Conservation (phyloP, 2,888 invertebrate genomes). For the Andricus quercusramuli region DNA sequence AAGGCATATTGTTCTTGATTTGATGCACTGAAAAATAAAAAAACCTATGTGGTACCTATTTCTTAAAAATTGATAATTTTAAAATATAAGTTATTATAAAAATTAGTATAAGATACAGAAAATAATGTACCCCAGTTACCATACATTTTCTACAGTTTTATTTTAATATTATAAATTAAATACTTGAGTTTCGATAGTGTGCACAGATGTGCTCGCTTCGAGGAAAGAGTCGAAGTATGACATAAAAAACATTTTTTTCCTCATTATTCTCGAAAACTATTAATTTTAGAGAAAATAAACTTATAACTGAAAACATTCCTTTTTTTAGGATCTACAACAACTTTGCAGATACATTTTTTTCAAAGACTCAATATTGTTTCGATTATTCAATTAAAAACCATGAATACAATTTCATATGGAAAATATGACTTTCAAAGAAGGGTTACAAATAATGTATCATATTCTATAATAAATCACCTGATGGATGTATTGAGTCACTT, state of each 20-base stretch:
- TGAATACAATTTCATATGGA: not conserved
- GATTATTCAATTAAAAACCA: not conserved
- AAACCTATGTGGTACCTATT: not conserved
- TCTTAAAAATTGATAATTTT: too few relatives aligned
- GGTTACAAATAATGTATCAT: not conserved
- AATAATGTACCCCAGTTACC: too few relatives aligned
- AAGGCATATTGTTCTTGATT: slow-evolving; percentile 95
- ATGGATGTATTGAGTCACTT: slow-evolving; percentile 96
- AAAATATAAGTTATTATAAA: too few relatives aligned
- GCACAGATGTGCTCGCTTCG: too few relatives aligned
- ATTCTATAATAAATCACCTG: slow-evolving; percentile 83
- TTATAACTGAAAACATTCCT: too few relatives aligned
- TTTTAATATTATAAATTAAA: not conserved
- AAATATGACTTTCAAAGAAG: not conserved
- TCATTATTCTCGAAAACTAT: too few relatives aligned
- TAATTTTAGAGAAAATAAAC: too few relatives aligned
- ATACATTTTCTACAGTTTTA: not conserved
- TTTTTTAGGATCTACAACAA: too few relatives aligned
- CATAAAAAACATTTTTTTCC: not conserved
- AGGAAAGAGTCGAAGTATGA: too few relatives aligned
- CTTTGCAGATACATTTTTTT: too few relatives aligned
- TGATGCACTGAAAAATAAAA: slow-evolving; percentile 89
- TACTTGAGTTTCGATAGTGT: not conserved
- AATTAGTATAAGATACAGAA: too few relatives aligned
- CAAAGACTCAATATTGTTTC: not conserved